Base-by-base conservation (phyloP, 2,888 invertebrate species). In the Chloroclysta siterata region DNA sequence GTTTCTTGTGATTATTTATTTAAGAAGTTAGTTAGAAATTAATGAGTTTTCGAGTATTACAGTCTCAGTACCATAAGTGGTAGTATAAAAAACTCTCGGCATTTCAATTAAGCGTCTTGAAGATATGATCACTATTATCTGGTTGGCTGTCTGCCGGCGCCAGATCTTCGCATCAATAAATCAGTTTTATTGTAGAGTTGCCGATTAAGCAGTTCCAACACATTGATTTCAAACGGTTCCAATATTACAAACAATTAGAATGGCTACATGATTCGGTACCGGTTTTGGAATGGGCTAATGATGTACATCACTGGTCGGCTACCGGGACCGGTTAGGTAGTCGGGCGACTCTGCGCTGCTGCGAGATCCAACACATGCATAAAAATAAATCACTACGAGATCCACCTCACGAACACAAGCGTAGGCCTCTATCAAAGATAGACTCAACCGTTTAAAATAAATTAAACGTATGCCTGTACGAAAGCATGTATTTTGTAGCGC, bases 251-350 rank as follows among this genome's bases (percentile, higher is more conserved):
- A 65, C 64, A 71, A 66, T 69, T 71, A 71, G 67, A 67, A 67
- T 63, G 56, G 54, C 61, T 60, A 53, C 60, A 60, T 60, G 60
- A 64, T 59, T 69, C 57, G 63, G 83, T 85, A 86, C 85, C 85
- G 84, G 87, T 87, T 87, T 82, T 81, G 75, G 78, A 82, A 79
- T 83, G 80, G 79, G 79, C 82, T 82, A 82, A 83, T 82, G 79
- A 76, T 79, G 82, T 78, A 82, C 82, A 84, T 83, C 85, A 84
- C 81, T 81, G 74, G 72, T 72, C 53, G 57, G 80, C 77, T 76
- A 77, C 78, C 68, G 75, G 77, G 83, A 88, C 88, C 88, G 89
- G 89, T 89, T 85, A 80, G 79, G 77, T 74, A 79, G 81, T 77
- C 78, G 73, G 71, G 69, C 74, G 72, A 71, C 73, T 73, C 75